Base-by-base conservation (phyloP, 2,888 invertebrate genomes). In the Orchesellides sinensis region DNA sequence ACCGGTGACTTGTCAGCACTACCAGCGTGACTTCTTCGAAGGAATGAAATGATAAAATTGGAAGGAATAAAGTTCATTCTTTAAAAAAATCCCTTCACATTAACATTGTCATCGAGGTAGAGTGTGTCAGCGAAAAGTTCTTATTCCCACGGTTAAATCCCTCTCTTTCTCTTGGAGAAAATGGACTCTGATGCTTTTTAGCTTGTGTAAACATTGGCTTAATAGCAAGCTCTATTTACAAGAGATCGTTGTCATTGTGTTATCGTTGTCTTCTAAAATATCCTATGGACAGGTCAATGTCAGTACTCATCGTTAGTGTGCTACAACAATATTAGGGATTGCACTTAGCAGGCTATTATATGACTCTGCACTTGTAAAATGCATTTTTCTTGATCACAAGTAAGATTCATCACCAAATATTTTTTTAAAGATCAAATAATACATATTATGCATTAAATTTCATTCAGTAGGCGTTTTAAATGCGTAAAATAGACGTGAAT, bases 171-270 rank as follows among this genome's bases (percentile, higher is more conserved):
- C 8, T n/a, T 49, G 4, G n/a, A 8, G 6, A 12, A 35, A 35
- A 5, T 35, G 35, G 12, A 35, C 6, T 49, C 49, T 68, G n/a
- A 19, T 10, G 35, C 19, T 66, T 66, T 75, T 75, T 25, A 75
- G 32, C 66, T 75, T 66, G 75, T 75, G 75, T 75, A 75, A 75
- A 75, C 75, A 75, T 21, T 10, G 23, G 59, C 40, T 35, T 35
- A 35, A 35, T 35, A 35, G 35, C 35, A 35, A n/a, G n/a, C n/a
- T n/a, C n/a, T n/a, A n/a, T n/a, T n/a, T n/a, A n/a, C n/a, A n/a
- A n/a, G n/a, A n/a, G n/a, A n/a, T n/a, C n/a, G n/a, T n/a, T n/a
- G n/a, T n/a, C n/a, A n/a, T n/a, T n/a, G n/a, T n/a, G n/a, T n/a
- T n/a, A n/a, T n/a, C n/a, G n/a, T n/a, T n/a, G n/a, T n/a, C n/a